Evolutionary conservation across 1,140 invertebrate species (phyloP), one percentile per base, ranked within the genome.

Genomic region (Eueides isabella): DNA sequence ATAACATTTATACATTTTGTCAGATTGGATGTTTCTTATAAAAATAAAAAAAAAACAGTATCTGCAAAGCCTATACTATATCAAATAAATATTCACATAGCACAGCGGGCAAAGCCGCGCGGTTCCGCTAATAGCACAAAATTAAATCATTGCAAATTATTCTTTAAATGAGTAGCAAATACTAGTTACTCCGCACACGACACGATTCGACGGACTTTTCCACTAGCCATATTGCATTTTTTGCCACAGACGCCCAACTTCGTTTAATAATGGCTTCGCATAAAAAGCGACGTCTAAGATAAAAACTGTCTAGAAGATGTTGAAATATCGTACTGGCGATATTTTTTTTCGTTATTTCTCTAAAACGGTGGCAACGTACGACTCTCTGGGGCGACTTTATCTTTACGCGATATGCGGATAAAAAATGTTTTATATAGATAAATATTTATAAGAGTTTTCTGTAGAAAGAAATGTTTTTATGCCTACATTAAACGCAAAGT

Each of bases 151-250:
- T 38, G 38, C 23, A 67, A 41, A 69, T 26, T 69, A 28, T 41
- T 31, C 41, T 30, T 64, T 19, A 72, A 67, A 67, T 61, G 23
- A 33, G 0, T 41, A 4, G 61, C 26, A 7, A 62, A 61, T 29
- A 16, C 48, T 38, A 69, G 61, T 74, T 74, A 65, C 72, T 35
- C 61, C 67, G 67, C 67, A 64, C 72, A 74, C 67, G 72, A 65
- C 67, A 65, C 72, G 72, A 67, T 72, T 67, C 71, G 64, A 74
- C 61, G 67, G 38, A 74, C 67, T 74, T 74, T 69, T 74, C 61
- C 55, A n/a, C n/a, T n/a, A 61, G 33, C n/a, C 14, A 55, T 55
- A 66, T 66, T 68, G 33, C 61, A 35, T 68, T 74, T 74, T 74
- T 74, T 74, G 72, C 72, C 16, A 23, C 61, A 65, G 55, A 55